phyloP scores from a whole-genome alignment of 2,797 vertebrate genomes.

The Podargus strigoides region DNA sequence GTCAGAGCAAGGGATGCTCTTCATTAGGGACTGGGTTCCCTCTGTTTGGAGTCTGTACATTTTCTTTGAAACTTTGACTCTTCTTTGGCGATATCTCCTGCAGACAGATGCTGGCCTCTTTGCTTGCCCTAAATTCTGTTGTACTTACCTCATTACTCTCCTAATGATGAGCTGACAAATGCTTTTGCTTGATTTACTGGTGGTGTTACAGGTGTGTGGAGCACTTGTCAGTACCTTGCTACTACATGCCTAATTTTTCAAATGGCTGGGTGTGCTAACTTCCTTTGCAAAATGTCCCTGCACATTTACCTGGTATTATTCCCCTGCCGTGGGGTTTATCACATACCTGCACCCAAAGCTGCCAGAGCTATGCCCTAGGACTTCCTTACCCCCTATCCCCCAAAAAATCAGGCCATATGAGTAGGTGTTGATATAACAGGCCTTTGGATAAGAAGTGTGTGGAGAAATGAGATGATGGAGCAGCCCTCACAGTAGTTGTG shows the following conservation, averaged over 20 bases:
- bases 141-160: conserved; percentile 51
- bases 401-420: neutral
- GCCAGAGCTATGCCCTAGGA: neutral
- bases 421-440: neutral
- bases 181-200: conserved; percentile 48
- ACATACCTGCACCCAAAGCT: neutral
- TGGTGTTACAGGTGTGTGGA: conserved; percentile 53
- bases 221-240: conserved; percentile 54
- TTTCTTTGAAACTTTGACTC: neutral
- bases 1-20: neutral
- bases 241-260: conserved; percentile 59
- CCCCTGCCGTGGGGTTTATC: neutral
- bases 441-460: neutral
- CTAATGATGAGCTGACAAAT: conserved; percentile 51
- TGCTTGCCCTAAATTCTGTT: conserved; percentile 54
- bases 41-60: neutral
- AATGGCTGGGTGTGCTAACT: neutral
- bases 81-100: neutral
- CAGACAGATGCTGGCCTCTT: neutral
- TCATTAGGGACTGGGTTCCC: neutral
- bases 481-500: neutral
- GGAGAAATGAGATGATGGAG: neutral
- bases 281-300: neutral
- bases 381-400: neutral
- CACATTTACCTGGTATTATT: neutral